Base-by-base conservation (phyloP, 2,888 invertebrate species). In the Cephus pygmeus region DNA sequence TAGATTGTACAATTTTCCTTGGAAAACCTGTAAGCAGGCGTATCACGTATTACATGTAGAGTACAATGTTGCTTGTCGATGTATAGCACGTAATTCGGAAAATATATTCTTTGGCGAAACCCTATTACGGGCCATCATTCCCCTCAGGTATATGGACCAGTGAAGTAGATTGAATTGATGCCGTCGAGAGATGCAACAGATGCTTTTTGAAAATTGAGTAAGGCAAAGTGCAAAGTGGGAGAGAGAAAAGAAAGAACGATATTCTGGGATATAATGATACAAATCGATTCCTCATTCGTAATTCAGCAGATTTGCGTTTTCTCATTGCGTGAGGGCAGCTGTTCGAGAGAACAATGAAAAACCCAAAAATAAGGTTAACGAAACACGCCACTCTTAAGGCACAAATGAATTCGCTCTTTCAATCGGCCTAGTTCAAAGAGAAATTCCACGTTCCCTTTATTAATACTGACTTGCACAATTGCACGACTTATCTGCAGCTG, bases 1-100 rank as follows among this genome's bases (percentile, higher is more conserved):
- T 56, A 23, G 56, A 56, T 56, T 33, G 74, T 78, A 79, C 77
- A 79, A 82, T 82, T 82, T 83, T 79, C 77, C 56, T 78, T 77
- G 78, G 71, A 56, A 73, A 79, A 80, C 73, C 81, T 80, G 83
- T 79, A 81, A 82, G 84, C 81, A 85, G 74, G 84, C 84, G 80
- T 84, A 84, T 83, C 86, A 85, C 85, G 86, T 87, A 84, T 81
- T 81, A 81, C 80, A 82, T 82, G 83, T 83, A 79, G 85, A 86
- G 84, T 86, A 86, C 80, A 85, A 83, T 80, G 82, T 80, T 78
- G 81, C 81, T 81, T 81, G 76, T 73, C 81, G 79, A 88, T 86
- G 86, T 87, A 83, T 73, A 81, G 85, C 87, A 88, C 85, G 85
- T 88, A 88, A 83, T 82, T 81, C 82, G 83, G 81, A 81, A 85